A percentile compares a stretch with the other conserved stretches of the same genome.
Conservation (phyloP, 2,797 vertebrate genomes). For the Pseudochromis fuscus region DNA sequence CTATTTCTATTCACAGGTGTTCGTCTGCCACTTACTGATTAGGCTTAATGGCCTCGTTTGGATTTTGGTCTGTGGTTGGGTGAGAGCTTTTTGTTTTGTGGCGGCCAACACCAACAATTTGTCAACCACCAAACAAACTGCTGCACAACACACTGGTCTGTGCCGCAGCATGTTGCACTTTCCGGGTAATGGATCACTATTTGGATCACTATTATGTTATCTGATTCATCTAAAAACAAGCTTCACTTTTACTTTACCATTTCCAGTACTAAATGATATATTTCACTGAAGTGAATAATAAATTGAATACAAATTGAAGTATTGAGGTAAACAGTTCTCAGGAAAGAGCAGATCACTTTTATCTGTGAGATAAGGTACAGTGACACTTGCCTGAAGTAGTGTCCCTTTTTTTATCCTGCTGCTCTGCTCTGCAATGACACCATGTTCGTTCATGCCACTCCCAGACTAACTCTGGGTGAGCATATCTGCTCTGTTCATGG, state of each 20-base stretch:
- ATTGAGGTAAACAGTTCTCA: background rate
- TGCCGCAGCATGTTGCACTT: background rate
- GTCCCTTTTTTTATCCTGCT: conserved; percentile 26
- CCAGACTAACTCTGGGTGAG: background rate
- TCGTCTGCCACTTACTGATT: background rate
- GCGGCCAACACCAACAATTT: too few species aligned
- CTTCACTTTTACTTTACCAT: background rate
- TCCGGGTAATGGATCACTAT: background rate
- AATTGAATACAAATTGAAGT: background rate
- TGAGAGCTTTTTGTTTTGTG: too few species aligned
- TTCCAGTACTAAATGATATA: background rate
- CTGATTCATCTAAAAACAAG: too few species aligned
- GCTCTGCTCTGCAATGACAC: conserved; percentile 20
- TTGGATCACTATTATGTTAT: background rate
- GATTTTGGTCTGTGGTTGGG: too few species aligned
- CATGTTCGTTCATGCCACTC: conserved; percentile 41
- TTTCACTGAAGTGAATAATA: background rate
- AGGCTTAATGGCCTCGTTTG: background rate
- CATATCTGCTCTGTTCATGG: conserved; percentile 5
- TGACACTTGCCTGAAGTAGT: conserved; percentile 37
- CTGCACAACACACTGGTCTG: background rate
- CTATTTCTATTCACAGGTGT: too few species aligned
- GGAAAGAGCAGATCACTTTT: background rate
- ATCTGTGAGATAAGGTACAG: conserved; percentile 16
- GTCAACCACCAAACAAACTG: background rate